Evolutionary conservation across 2,113 vertebrate species (phyloP), one percentile per base, ranked within the genome.

Genomic region (Paramormyrops kingsleyae): DNA sequence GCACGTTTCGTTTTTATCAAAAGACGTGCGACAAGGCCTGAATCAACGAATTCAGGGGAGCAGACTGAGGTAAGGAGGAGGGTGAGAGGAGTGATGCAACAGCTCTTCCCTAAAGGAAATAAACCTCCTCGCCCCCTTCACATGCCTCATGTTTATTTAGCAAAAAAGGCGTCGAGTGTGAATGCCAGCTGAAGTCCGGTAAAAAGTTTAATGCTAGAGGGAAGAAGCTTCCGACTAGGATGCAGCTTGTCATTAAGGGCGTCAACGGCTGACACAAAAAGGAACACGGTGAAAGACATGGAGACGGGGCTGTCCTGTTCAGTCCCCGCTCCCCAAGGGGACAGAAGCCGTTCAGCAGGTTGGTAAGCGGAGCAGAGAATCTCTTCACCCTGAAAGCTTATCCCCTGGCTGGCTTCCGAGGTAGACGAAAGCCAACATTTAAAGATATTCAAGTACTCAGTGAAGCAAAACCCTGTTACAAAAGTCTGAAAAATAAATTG

Each of bases 161-260:
- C 31, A 53, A 53, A 39, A 86, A 44, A 90, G 49, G 87, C 88
- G 31, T 84, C 39, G 17, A 70, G 70, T 89, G 42, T 56, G 17
- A 53, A 19, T 53, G 83, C 49, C 6, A 39, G 77, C 52, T 88
- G 74, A 90, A 91, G 74, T 90, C 59, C 46, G 46, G 84, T 91
- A 39, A 56, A 92, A 92, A 92, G 83, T 56, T 85, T 91, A 35
- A 27, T 35, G 89, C 87, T 90, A n/a, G 9, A 46, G 9, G 46
- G 89, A 74, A 70, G 59, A 88, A 56, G n/a, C 21, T 27, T 19
- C 70, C 8, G 86, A 56, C 3, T 12, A 39, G 47, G 12, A 87
- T 8, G 19, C 47, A 56, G 31, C 39, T 12, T 27, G 50, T 19
- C 19, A 39, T 42, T 17, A 44, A 21, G 35, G 27, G 17, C 19